A percentile compares a stretch with the other conserved stretches of the same genome.
Conservation (phyloP, 2,113 vertebrate genomes). For the Dryoscopus gambensis region DNA sequence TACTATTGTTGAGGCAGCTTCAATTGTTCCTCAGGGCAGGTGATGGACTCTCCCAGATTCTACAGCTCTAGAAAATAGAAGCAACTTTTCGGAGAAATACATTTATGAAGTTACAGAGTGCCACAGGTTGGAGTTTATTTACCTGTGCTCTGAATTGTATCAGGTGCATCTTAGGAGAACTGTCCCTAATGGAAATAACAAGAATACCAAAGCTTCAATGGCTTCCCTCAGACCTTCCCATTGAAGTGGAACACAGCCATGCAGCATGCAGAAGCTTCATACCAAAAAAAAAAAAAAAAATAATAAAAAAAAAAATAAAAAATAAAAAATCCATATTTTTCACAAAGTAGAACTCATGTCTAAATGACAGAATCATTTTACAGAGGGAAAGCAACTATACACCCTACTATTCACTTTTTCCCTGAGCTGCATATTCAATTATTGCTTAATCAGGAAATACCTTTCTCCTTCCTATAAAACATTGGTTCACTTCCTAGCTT, state of each 20-base stretch:
- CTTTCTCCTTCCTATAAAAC: not conserved
- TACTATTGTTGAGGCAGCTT: not conserved
- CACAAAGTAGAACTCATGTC: not conserved
- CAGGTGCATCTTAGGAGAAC: not conserved
- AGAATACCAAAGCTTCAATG: not conserved
- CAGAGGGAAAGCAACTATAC: not conserved
- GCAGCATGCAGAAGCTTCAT: not conserved
- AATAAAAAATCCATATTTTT: not conserved
- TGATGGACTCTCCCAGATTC: not conserved
- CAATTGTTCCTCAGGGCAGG: not conserved
- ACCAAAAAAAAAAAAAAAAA: not conserved
- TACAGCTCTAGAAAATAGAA: not conserved
- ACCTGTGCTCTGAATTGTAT: not conserved
- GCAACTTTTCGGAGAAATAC: not conserved
- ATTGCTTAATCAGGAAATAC: not conserved
- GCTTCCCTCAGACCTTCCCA: not conserved
- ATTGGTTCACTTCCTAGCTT: not conserved
- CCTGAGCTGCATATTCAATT: not conserved
- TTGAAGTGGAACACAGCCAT: not conserved
- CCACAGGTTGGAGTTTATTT: not conserved
- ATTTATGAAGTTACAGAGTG: not conserved
- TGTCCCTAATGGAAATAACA: not conserved
- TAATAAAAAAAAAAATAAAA: not conserved
- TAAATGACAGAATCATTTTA: not conserved
- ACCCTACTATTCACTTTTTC: not conserved